Conservation (phyloP, 2,888 invertebrate genomes). For the Gymnocheta viridis region DNA sequence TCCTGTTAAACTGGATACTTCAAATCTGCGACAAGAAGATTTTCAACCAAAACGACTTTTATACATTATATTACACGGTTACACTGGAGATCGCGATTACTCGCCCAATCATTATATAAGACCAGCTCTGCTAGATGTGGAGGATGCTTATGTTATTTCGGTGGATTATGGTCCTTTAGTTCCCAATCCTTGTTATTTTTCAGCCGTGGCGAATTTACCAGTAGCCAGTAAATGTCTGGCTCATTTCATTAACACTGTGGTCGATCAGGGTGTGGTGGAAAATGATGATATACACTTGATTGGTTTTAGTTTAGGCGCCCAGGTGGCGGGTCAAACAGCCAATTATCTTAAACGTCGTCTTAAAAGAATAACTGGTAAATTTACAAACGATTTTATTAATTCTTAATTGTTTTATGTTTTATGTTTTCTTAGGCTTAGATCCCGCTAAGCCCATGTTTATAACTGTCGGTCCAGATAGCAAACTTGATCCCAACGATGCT, state of each 20-base stretch:
- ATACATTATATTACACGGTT: slow-evolving; percentile 86
- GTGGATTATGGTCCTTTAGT: slow-evolving; percentile 85
- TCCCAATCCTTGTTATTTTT: slow-evolving; percentile 84
- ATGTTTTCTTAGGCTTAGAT: slow-evolving; percentile 83
- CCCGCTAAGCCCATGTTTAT: slow-evolving; percentile 86
- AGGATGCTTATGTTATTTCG: slow-evolving; percentile 85
- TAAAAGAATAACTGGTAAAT: slow-evolving; percentile 84
- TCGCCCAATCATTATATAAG: slow-evolving; percentile 85
- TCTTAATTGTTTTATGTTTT: neutral
- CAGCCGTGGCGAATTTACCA: slow-evolving; percentile 84
- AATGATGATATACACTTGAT: slow-evolving; percentile 84
- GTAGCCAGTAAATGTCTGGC: slow-evolving; percentile 85
- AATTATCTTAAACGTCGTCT: slow-evolving; percentile 83
- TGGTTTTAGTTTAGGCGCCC: slow-evolving; percentile 86
- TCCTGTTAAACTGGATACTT: slow-evolving; percentile 82
- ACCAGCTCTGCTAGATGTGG: slow-evolving; percentile 84
- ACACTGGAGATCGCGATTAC: slow-evolving; percentile 85
- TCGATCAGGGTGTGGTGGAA: slow-evolving; percentile 80
- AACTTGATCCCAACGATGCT: slow-evolving; percentile 84
- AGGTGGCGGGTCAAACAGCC: slow-evolving; percentile 84
- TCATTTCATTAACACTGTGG: slow-evolving; percentile 84
- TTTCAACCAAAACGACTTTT: slow-evolving; percentile 82
- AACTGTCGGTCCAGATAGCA: slow-evolving; percentile 81
- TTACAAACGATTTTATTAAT: neutral
- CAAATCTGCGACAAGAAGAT: slow-evolving; percentile 73